Percentiles rank a stretch among this genome's conserved stretches.
phyloP scores from a whole-genome alignment of 2,888 invertebrate genomes.

The Zygaena filipendulae region DNA sequence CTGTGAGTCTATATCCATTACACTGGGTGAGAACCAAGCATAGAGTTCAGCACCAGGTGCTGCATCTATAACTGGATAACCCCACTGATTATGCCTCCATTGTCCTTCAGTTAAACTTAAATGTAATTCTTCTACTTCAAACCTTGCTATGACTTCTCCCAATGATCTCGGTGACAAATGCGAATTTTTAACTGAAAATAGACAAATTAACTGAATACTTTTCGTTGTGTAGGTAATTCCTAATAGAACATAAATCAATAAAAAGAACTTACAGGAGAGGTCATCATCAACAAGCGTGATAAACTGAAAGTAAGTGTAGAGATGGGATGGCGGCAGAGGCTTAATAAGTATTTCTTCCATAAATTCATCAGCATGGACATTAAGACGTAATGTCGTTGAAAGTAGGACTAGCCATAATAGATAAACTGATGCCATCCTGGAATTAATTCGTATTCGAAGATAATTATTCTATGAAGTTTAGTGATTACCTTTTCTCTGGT shows the following conservation, averaged over 20 bases:
- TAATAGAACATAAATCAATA: no score
- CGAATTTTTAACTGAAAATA: slow-evolving; percentile 79
- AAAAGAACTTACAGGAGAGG: slow-evolving; percentile 68
- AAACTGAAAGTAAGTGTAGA: slow-evolving; percentile 93
- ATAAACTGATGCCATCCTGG: no score
- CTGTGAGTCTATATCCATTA: slow-evolving; percentile 77
- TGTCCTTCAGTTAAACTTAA: slow-evolving; percentile 92
- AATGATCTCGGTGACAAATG: slow-evolving; percentile 89
- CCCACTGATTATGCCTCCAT: slow-evolving; percentile 95
- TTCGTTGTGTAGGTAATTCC: no score
- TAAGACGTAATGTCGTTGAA: no score
- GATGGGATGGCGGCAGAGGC: slow-evolving; percentile 83
- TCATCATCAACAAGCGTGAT: slow-evolving; percentile 78
- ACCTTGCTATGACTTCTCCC: slow-evolving; percentile 86
- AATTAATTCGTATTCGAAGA: no score
- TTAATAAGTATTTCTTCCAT: slow-evolving; percentile 91
- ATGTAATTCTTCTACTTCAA: slow-evolving; percentile 90
- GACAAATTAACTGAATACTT: slow-evolving; percentile 9
- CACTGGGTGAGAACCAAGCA: slow-evolving; percentile 86
- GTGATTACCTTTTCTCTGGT: no score
- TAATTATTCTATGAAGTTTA: no score
- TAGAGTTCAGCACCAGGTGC: slow-evolving; percentile 95
- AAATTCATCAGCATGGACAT: slow-evolving; percentile 73
- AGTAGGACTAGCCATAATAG: no score
- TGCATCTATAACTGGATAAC: slow-evolving; percentile 89